Percentiles rank a stretch among this genome's conserved stretches.
Evolutionary conservation across 1,140 invertebrate species (phyloP).

Genomic region (Hypsibius dujardini): DNA sequence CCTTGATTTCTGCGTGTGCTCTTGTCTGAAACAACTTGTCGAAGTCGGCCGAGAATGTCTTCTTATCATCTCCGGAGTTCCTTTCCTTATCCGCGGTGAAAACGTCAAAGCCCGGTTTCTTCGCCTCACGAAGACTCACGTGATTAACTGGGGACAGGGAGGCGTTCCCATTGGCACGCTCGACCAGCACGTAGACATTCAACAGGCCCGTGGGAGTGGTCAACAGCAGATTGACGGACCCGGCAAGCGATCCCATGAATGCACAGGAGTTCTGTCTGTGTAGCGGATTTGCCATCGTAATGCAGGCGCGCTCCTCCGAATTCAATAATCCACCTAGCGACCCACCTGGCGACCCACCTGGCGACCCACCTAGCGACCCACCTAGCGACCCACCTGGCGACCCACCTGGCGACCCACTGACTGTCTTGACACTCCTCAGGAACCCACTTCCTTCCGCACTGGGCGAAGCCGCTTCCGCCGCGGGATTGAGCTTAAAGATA

Average conservation of each 20-base stretch:
- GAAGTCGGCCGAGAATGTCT: no score
- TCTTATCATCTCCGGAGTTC: no score
- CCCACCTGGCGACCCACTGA: not conserved
- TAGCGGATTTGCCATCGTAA: slow-evolving; percentile 2
- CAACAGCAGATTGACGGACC: not conserved
- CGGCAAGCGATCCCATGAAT: not conserved
- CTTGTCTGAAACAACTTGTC: no score
- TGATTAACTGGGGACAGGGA: not conserved
- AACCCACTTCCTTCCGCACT: not conserved
- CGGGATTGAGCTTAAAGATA: not conserved
- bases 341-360: no score
- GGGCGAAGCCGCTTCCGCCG: not conserved
- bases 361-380: no score
- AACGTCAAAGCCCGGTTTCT: not conserved
- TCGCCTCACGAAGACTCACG: not conserved
- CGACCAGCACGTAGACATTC: not conserved
- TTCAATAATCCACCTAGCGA: not conserved
- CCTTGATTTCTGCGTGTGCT: no score
- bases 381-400: no score
- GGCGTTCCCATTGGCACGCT: not conserved
- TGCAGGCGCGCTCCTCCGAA: not conserved
- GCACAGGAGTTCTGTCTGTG: not conserved
- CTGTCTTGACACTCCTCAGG: not conserved
- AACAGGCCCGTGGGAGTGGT: not conserved
- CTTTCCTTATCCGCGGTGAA: no score